These are phyloP conservation scores for Carposina sasakii DNA, from an alignment of 1,140 invertebrate genomes.

Conservation along the genomic window DNA sequence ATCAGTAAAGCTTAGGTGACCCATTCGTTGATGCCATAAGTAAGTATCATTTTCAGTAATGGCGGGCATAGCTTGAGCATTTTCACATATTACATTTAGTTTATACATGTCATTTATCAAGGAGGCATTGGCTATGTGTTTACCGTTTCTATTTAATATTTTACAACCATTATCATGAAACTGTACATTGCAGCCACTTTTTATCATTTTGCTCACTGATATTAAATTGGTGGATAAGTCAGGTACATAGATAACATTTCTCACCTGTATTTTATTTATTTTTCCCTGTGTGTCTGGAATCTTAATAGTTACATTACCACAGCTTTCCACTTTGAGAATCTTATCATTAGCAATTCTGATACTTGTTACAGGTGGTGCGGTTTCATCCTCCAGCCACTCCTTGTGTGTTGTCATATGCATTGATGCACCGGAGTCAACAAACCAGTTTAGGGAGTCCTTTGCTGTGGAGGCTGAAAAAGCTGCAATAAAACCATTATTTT, in stretches of 20 bases:
- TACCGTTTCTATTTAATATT: slow-evolving; percentile 20
- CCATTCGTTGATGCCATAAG: slow-evolving; percentile 14
- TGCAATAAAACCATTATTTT: not conserved
- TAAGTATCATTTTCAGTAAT: not conserved
- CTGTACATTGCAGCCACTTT: slow-evolving; percentile 27
- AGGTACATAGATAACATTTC: slow-evolving; percentile 31
- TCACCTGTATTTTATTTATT: slow-evolving; percentile 24
- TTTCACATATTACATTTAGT: not conserved
- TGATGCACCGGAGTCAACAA: too few relatives aligned
- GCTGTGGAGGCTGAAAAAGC: slow-evolving; percentile 16
- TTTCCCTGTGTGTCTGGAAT: slow-evolving; percentile 17
- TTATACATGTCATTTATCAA: not conserved
- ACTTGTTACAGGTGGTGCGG: slow-evolving; percentile 15
- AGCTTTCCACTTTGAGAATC: slow-evolving; percentile 21
- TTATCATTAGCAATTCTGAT: slow-evolving; percentile 27
- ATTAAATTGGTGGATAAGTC: slow-evolving; percentile 27
- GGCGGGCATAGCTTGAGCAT: not conserved
- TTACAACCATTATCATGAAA: slow-evolving; percentile 30
- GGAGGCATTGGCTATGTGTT: not conserved
- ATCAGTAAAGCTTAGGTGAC: slow-evolving; percentile 17
- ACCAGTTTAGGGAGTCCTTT: slow-evolving; percentile 6
- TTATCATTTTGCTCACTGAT: slow-evolving; percentile 33
- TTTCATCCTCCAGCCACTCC: slow-evolving; percentile 21
- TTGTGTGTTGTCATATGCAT: slow-evolving; percentile 29
- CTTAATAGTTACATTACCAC: slow-evolving; percentile 22